Percentiles rank a stretch among this genome's conserved stretches.
Evolutionary conservation across 2,888 invertebrate genomes (phyloP).

Genomic region (Auanema freiburgensis): DNA sequence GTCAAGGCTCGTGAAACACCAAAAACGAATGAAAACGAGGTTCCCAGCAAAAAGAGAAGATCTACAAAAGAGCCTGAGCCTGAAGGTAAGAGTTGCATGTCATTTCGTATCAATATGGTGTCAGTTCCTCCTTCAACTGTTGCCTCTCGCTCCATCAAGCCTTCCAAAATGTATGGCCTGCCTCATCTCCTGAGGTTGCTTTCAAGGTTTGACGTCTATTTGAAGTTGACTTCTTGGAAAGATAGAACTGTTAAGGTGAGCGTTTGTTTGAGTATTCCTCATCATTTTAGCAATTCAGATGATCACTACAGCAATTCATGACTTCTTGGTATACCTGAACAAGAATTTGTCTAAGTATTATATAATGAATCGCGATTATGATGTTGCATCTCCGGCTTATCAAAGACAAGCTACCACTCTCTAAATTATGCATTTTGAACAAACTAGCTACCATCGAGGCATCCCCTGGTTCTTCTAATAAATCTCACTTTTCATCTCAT

Average conservation of each 20-base stretch:
- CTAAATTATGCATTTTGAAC: no score
- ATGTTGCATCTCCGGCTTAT: slow-evolving; percentile 18
- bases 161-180: slow-evolving; percentile 28
- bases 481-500: no score
- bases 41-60: slow-evolving; percentile 4
- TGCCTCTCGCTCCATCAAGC: neutral
- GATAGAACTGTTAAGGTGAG: slow-evolving; percentile 23
- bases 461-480: no score
- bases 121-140: neutral
- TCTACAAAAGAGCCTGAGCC: neutral
- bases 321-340: slow-evolving; percentile 29
- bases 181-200: slow-evolving; percentile 34
- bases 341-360: slow-evolving; percentile 24
- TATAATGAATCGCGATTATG: slow-evolving; percentile 13
- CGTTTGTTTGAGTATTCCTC: neutral
- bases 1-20: slow-evolving; percentile 6
- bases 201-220: slow-evolving; percentile 14
- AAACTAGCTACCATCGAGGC: no score
- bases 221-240: slow-evolving; percentile 22
- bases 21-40: slow-evolving; percentile 1
- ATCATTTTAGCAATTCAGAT: slow-evolving; percentile 14
- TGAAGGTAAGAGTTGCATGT: slow-evolving; percentile 4
- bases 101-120: no score
- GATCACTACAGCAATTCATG: slow-evolving; percentile 19
- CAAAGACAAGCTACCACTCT: slow-evolving; percentile 12